Conservation (phyloP, 2,888 invertebrate genomes). For the Ochropacha duplaris region DNA sequence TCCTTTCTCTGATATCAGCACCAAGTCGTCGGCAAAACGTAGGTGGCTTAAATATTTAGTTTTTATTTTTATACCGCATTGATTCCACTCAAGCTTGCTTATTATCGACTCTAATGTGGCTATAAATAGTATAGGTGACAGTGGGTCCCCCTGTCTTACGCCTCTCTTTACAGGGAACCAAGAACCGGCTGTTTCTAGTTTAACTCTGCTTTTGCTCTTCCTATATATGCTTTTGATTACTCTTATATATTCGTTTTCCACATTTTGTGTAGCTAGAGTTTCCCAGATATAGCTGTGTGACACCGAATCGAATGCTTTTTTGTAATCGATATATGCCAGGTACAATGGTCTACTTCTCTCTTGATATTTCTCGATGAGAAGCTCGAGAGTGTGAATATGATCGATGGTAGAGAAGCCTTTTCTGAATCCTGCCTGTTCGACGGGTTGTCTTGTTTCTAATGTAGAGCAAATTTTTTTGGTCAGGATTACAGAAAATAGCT, state of each 20-base stretch:
- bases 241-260: not conserved
- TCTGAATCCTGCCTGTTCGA: slow-evolving; percentile 12
- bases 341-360: not conserved
- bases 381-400: slow-evolving; percentile 10
- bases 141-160: not conserved
- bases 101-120: not conserved
- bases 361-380: slow-evolving; percentile 9
- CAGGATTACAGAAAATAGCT: not conserved
- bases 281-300: too few relatives aligned
- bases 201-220: not conserved
- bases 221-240: not conserved
- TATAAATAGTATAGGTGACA: not conserved
- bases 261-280: too few relatives aligned
- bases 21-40: not conserved
- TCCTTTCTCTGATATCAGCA: not conserved
- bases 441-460: slow-evolving; percentile 3
- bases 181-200: not conserved
- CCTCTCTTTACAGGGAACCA: not conserved
- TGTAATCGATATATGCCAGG: too few relatives aligned
- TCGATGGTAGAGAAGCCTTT: slow-evolving; percentile 12
- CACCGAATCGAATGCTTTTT: too few relatives aligned
- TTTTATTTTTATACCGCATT: not conserved
- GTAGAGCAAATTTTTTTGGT: not conserved
- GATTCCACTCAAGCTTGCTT: not conserved
- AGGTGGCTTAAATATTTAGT: not conserved